Evolutionary conservation across 1,140 invertebrate genomes (phyloP), one percentile per base, ranked within the genome.

Genomic region (Aphaenogaster rudis): DNA sequence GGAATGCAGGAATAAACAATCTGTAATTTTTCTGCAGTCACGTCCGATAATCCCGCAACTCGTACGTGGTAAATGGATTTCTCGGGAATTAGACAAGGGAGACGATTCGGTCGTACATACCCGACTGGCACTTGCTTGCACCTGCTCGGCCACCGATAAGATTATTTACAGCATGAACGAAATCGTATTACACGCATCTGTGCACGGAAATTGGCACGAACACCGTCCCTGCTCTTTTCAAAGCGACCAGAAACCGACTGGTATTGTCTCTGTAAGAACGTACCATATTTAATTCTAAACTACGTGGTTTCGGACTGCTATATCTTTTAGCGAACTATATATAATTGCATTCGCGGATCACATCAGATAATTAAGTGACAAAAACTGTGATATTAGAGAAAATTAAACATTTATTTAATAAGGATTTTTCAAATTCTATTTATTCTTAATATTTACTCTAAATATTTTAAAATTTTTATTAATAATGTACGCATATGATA

Each of bases 181-280:
- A 91, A 91, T 91, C 89, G 89, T 86, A 78, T 91, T 91, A 91
- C 86, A 86, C 90, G 90, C 89, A 85, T 90, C 86, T 81, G 89
- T 86, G 89, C 89, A 15, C 81, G 81, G 81, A 82, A 81, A 91
- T 86, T 91, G 89, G 71, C 57, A 71, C 52, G 39, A 50, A 77
- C 80, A 77, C 5, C n/a, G n/a, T 80, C 6, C 50, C 69, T n/a
- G 48, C 48, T 87, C 69, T 57, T 84, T 84, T 84, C 54, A 59
- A 90, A 81, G 59, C 71, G 71, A 72, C 61, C 80, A 71, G 59
- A 36, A 86, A 81, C 48, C 69, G 36, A 54, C 76, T 74, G 9
- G 33, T 36, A 80, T 80, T 82, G 54, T 82, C 78, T 82, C 78
- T 88, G 21, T 57, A 79, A 66, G 77, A 48, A 39, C 17, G 11